Evolutionary conservation across 2,113 vertebrate genomes (phyloP).

Genomic region (Pseudopipra pipra): DNA sequence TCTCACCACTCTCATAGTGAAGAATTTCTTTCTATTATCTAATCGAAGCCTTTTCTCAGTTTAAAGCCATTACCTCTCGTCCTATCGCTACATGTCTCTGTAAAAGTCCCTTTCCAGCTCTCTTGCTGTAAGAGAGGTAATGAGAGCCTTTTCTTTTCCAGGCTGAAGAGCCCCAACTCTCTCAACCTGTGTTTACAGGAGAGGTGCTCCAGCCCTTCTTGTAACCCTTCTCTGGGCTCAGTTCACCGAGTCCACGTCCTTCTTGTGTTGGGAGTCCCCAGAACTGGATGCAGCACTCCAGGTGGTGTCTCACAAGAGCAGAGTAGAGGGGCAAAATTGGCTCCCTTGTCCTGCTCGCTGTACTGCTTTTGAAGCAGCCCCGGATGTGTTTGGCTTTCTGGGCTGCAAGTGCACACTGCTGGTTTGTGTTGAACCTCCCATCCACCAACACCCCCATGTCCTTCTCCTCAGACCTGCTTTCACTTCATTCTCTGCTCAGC

Average conservation of each 20-base stretch:
- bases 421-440: not conserved
- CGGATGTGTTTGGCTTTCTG: not conserved
- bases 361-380: not conserved
- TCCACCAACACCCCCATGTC: not conserved
- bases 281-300: not conserved
- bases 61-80: not conserved
- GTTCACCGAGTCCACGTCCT: accelerated
- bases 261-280: not conserved
- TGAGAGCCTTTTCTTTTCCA: not conserved
- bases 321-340: not conserved
- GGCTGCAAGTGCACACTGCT: not conserved
- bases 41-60: not conserved
- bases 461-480: not conserved
- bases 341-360: not conserved
- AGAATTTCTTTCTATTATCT: not conserved
- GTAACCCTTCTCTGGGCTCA: not conserved
- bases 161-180: not conserved
- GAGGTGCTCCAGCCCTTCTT: not conserved
- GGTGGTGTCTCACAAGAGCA: not conserved
- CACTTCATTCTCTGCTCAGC: not conserved
- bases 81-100: no score
- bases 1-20: not conserved
- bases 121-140: not conserved
- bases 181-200: not conserved
- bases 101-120: not conserved